Conservation (phyloP, 2,797 vertebrate species). For the Dromococcyx pavoninus region DNA sequence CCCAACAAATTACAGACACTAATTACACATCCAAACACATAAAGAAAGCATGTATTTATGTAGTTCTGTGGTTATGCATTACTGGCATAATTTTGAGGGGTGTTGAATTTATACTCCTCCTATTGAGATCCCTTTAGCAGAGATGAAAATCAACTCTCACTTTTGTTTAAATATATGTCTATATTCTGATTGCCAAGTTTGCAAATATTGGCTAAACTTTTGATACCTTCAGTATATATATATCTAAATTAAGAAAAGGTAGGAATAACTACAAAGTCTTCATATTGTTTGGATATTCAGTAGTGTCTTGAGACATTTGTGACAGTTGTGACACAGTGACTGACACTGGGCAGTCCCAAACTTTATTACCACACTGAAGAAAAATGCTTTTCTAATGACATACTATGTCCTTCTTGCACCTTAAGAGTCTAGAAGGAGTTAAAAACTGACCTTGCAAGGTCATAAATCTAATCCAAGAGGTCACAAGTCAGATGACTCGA, state of each 20-base stretch:
- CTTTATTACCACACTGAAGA: background rate
- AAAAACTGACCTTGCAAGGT: constrained; percentile 27
- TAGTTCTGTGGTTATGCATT: background rate
- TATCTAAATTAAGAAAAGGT: background rate
- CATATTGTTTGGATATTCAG: background rate
- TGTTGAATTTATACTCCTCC: background rate
- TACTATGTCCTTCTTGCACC: background rate
- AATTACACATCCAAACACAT: background rate
- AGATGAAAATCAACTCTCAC: background rate
- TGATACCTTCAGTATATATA: background rate
- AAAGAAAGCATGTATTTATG: background rate
- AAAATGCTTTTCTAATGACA: background rate
- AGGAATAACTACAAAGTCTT: background rate
- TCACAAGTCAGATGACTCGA: constrained; percentile 41
- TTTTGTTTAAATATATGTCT: background rate
- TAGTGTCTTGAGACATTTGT: too few species aligned
- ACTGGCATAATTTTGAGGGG: background rate
- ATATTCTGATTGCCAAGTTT: background rate
- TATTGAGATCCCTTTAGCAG: background rate
- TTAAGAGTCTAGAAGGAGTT: constrained; percentile 16
- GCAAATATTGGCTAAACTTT: background rate
- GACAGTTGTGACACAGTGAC: background rate
- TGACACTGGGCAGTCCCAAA: background rate
- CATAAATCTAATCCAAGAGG: constrained; percentile 41
- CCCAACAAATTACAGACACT: background rate